Evolutionary conservation across 2,797 vertebrate genomes (phyloP).

Genomic region (Parotocinclus haroldoi): DNA sequence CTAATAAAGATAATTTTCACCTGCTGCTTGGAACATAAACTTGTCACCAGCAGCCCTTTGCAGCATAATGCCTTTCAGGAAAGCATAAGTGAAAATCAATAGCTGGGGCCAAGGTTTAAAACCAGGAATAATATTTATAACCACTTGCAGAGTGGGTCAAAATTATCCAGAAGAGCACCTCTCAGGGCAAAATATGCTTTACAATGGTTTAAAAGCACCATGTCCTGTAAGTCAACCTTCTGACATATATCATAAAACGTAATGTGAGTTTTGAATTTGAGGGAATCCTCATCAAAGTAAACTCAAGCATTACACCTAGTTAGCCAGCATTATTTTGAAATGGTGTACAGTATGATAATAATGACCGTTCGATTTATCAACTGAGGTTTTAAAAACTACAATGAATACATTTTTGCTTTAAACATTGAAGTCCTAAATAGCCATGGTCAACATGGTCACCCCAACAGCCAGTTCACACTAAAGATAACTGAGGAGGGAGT

Average conservation of each 20-base stretch:
- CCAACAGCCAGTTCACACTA: too few relatives aligned
- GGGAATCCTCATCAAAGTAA: too few relatives aligned
- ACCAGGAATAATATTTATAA: conserved; percentile 50
- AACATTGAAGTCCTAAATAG: too few relatives aligned
- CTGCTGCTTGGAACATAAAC: conserved; percentile 24
- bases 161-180: conserved; percentile 40
- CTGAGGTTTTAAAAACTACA: too few relatives aligned
- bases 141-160: conserved; percentile 38
- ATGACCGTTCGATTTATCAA: too few relatives aligned
- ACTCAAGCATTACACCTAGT: too few relatives aligned
- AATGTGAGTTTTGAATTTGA: too few relatives aligned
- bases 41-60: conserved; percentile 24
- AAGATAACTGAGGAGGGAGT: too few relatives aligned
- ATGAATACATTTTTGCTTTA: too few relatives aligned
- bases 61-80: conserved; percentile 35
- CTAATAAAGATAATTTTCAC: conserved; percentile 58
- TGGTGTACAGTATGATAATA: too few relatives aligned
- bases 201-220: conserved; percentile 31
- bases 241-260: neutral
- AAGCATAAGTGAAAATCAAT: conserved; percentile 54
- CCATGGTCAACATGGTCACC: too few relatives aligned
- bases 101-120: conserved; percentile 52
- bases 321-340: too few relatives aligned
- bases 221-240: neutral
- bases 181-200: conserved; percentile 27